A percentile compares a stretch with the other conserved stretches of the same genome.
These are phyloP conservation scores for Epinotia nisella DNA, from an alignment of 2,888 invertebrate species.

Conservation along the genomic window DNA sequence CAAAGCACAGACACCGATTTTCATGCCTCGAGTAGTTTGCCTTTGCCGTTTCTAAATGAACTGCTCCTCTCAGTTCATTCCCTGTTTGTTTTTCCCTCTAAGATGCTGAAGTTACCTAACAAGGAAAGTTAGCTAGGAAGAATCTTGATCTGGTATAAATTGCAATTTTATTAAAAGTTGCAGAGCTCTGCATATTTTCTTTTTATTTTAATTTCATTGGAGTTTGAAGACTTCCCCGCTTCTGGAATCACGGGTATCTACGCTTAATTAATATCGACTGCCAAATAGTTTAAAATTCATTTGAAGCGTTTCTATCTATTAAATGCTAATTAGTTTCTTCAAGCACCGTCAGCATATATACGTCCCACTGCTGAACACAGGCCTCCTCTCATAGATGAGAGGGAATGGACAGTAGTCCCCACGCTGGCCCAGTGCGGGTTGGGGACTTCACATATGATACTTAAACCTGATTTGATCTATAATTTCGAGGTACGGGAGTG, in stretches of 20 bases:
- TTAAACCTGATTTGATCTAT: no score
- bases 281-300: background rate
- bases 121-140: constrained; percentile 21
- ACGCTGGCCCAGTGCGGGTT: no score
- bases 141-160: constrained; percentile 31
- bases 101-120: constrained; percentile 25
- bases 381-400: no score
- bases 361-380: no score
- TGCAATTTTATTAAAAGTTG: constrained; percentile 31
- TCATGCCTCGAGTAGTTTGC: constrained; percentile 1
- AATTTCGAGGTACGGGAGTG: no score
- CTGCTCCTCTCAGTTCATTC: background rate
- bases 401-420: no score
- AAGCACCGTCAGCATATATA: no score
- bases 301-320: background rate
- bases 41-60: constrained; percentile 8
- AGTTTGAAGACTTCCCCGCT: constrained; percentile 24
- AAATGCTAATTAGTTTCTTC: no score
- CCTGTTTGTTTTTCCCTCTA: constrained; percentile 23
- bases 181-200: constrained; percentile 9
- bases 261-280: background rate
- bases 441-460: no score
- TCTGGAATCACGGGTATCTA: background rate
- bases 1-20: background rate
- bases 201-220: constrained; percentile 17